Evolutionary conservation across 2,113 vertebrate genomes (phyloP).

Genomic region (Dipodomys ordii): DNA sequence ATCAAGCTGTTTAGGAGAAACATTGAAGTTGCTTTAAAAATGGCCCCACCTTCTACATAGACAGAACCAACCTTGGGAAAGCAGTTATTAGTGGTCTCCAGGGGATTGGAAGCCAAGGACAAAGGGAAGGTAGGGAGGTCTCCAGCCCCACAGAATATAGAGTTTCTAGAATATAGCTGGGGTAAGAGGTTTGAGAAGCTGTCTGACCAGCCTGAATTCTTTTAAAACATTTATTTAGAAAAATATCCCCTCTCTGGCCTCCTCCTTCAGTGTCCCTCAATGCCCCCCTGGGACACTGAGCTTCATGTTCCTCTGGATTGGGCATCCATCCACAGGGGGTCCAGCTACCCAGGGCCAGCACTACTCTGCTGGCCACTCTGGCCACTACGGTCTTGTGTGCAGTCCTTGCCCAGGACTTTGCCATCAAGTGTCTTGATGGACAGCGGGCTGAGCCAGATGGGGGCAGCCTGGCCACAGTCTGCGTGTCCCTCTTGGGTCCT

Average conservation of each 20-base stretch:
- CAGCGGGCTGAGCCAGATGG: not conserved
- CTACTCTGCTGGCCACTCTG: not conserved
- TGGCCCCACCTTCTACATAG: not conserved
- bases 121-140: not conserved
- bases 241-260: not conserved
- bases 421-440: not conserved
- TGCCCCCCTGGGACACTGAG: not conserved
- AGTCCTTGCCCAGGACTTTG: not conserved
- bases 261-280: not conserved
- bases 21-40: not conserved
- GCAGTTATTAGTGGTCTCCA: accelerated
- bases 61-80: not conserved
- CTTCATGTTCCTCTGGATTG: not conserved
- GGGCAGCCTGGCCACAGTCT: constrained; percentile 37
- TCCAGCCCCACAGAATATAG: not conserved
- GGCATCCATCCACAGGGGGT: not conserved
- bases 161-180: not conserved
- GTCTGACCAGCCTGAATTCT: constrained; percentile 8
- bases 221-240: constrained; percentile 79
- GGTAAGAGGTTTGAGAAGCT: not conserved
- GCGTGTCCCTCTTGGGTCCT: not conserved
- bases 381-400: not conserved
- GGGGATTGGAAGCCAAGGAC: not conserved
- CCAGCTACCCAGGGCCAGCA: accelerated
- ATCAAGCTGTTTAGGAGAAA: not conserved